phyloP scores from a whole-genome alignment of 2,797 vertebrate species.

The Sebastolobus altivelis region DNA sequence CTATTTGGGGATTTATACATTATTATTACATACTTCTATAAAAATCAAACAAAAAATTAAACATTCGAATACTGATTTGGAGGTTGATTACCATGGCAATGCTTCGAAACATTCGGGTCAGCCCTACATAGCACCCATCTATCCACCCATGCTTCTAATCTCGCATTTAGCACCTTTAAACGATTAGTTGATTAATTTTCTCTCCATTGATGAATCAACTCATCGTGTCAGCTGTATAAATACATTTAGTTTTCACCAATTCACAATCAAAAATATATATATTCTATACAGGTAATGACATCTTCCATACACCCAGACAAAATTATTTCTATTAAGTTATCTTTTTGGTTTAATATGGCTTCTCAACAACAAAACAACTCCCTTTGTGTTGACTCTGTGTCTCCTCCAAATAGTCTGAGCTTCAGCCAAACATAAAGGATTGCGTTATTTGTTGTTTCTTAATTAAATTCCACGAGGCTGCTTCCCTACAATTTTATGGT shows the following conservation, averaged over 20 bases:
- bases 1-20: too few species aligned
- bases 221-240: not conserved
- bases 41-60: too few species aligned
- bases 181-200: not conserved
- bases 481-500: conserved; percentile 60
- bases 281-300: not conserved
- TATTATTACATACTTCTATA: too few species aligned
- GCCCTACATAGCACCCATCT: too few species aligned
- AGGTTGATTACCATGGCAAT: too few species aligned
- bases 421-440: conserved; percentile 60
- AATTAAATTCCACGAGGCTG: conserved; percentile 76
- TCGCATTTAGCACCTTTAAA: too few species aligned
- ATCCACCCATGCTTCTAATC: too few species aligned
- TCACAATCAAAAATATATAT: not conserved
- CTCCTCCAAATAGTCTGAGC: conserved; percentile 26
- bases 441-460: conserved; percentile 66
- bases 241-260: not conserved
- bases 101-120: too few species aligned
- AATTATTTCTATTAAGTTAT: not conserved
- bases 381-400: conserved; percentile 26
- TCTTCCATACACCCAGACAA: not conserved
- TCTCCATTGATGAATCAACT: not conserved
- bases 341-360: conserved; percentile 3
- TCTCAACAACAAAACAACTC: not conserved
- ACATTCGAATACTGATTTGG: too few species aligned